phyloP scores from a whole-genome alignment of 2,113 vertebrate genomes.

The Bujurquina vittata region DNA sequence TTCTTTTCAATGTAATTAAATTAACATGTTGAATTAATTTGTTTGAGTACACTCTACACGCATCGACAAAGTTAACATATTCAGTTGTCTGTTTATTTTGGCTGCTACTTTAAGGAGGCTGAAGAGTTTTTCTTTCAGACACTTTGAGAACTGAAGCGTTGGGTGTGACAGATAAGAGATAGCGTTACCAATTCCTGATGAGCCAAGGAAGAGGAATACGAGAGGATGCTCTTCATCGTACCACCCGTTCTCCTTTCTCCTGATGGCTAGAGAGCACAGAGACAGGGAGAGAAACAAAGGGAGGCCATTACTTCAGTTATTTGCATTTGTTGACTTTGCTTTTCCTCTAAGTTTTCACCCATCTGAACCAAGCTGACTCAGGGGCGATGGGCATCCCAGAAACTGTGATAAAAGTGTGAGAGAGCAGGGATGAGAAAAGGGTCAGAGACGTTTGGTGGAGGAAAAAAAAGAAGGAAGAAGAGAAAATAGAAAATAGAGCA shows the following conservation, averaged over 20 bases:
- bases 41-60: neutral
- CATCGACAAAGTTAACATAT: constrained; percentile 1
- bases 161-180: constrained; percentile 5
- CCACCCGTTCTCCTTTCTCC: constrained; percentile 99
- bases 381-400: constrained; percentile 49
- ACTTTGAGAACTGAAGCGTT: neutral
- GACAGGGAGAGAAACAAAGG: constrained; percentile 25
- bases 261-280: constrained; percentile 83
- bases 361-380: constrained; percentile 37
- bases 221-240: constrained; percentile 97
- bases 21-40: neutral
- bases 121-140: constrained; percentile 11
- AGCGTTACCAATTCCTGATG: constrained; percentile 94
- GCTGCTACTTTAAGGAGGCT: constrained; percentile 16
- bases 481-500: constrained; percentile 64
- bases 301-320: constrained; percentile 41
- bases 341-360: constrained; percentile 38
- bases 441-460: constrained; percentile 65
- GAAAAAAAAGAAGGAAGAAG: constrained; percentile 17
- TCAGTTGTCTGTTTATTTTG: constrained; percentile 41
- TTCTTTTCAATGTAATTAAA: neutral
- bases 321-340: constrained; percentile 65
- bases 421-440: constrained; percentile 65
- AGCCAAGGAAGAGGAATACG: constrained; percentile 97
- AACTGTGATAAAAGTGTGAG: constrained; percentile 60